A percentile compares a stretch with the other conserved stretches of the same genome.
phyloP scores from a whole-genome alignment of 2,113 vertebrate species.

The Aramus guarauna region DNA sequence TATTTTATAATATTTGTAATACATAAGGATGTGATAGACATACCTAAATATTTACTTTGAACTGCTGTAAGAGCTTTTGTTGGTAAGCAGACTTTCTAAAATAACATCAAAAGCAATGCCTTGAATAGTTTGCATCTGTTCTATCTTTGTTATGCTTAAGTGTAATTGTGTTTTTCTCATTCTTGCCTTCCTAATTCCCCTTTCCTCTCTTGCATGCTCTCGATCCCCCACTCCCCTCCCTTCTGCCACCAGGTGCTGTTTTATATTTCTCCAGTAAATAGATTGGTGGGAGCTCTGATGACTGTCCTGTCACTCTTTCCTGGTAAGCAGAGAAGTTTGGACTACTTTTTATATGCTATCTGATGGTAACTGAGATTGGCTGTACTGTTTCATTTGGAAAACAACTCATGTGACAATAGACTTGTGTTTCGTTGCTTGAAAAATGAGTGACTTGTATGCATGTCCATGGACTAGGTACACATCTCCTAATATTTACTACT shows the following conservation, averaged over 20 bases:
- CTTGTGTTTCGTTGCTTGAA: background rate
- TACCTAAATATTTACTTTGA: background rate
- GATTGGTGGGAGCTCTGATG: conserved; percentile 92
- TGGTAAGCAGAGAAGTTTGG: conserved; percentile 76
- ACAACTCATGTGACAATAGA: background rate
- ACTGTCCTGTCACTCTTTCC: conserved; percentile 94
- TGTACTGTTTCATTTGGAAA: background rate
- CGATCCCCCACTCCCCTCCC: background rate
- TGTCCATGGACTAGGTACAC: background rate
- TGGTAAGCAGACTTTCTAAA: background rate
- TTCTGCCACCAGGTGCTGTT: conserved; percentile 80
- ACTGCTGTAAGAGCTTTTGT: background rate
- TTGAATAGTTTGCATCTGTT: background rate
- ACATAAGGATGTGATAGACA: background rate
- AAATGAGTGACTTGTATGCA: background rate
- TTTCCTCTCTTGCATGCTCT: background rate
- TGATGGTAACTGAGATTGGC: background rate
- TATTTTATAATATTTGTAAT: no score
- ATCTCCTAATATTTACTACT: background rate
- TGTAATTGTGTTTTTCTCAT: background rate
- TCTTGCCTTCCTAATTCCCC: background rate
- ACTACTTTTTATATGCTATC: background rate
- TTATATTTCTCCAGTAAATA: conserved; percentile 93
- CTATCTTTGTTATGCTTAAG: background rate
- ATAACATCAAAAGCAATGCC: background rate